Evolutionary conservation across 2,797 vertebrate genomes (phyloP).

Genomic region (Anomalospiza imberbis): DNA sequence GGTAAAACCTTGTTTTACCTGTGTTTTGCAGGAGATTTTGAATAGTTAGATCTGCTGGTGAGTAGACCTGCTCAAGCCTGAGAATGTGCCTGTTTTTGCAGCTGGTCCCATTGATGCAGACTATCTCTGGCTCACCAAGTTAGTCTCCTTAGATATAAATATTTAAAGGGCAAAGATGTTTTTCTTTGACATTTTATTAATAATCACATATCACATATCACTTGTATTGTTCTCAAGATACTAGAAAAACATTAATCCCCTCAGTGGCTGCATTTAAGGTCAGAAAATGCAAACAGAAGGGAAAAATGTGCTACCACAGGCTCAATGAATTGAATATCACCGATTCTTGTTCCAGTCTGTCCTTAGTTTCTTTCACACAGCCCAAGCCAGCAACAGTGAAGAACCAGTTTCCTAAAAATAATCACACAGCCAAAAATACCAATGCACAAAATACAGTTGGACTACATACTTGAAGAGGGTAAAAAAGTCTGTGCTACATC

Average conservation of each 20-base stretch:
- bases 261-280: neutral
- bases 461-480: neutral
- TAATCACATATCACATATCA: neutral
- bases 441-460: neutral
- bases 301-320: neutral
- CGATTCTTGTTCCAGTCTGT: neutral
- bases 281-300: neutral
- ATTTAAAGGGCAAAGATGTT: neutral
- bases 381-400: neutral
- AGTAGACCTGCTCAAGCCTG: neutral
- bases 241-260: neutral
- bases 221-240: neutral
- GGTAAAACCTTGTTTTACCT: neutral
- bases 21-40: neutral
- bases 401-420: neutral
- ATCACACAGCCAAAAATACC: neutral
- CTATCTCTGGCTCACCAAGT: neutral
- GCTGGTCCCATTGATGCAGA: neutral
- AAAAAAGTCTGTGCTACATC: neutral
- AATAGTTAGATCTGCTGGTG: neutral
- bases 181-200: slow-evolving; percentile 19
- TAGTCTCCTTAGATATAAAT: neutral
- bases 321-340: neutral
- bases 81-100: neutral
- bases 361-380: neutral